phyloP scores from a whole-genome alignment of 2,797 vertebrate genomes.

The Chaetophractus vellerosus region DNA sequence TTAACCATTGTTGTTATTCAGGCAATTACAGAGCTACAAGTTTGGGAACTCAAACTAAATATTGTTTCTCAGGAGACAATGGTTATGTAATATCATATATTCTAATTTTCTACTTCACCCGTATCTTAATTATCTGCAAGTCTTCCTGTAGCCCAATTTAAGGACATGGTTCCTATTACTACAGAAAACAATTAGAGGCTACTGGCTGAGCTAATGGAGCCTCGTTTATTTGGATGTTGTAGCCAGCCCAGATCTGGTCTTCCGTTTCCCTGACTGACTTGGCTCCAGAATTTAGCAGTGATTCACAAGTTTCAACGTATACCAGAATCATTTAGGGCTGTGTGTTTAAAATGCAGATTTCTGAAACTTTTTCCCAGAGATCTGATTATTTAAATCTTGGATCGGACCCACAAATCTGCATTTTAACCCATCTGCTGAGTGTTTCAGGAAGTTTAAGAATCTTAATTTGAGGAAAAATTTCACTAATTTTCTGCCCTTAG shows the following conservation, averaged over 20 bases:
- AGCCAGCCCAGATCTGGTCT: background rate
- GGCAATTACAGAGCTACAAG: background rate
- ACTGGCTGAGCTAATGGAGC: background rate
- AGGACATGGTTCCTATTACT: background rate
- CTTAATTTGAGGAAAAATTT: background rate
- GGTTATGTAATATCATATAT: background rate
- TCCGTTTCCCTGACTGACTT: background rate
- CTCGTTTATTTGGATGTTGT: background rate
- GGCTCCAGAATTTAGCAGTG: background rate
- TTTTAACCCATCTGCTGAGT: background rate
- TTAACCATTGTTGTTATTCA: background rate
- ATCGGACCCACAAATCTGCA: background rate
- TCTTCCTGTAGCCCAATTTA: background rate
- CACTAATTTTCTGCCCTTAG: background rate
- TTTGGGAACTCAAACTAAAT: background rate
- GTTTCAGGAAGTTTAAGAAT: background rate
- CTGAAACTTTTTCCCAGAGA: background rate
- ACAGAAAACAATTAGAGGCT: background rate
- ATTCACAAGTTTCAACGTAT: background rate
- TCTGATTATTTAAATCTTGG: background rate
- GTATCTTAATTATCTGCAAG: background rate
- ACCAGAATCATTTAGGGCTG: background rate
- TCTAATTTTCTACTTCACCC: background rate
- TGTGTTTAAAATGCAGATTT: conserved; percentile 28
- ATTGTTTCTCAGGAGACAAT: background rate